phyloP scores from a whole-genome alignment of 2,113 vertebrate species.

The Limnothrissa miodon region DNA sequence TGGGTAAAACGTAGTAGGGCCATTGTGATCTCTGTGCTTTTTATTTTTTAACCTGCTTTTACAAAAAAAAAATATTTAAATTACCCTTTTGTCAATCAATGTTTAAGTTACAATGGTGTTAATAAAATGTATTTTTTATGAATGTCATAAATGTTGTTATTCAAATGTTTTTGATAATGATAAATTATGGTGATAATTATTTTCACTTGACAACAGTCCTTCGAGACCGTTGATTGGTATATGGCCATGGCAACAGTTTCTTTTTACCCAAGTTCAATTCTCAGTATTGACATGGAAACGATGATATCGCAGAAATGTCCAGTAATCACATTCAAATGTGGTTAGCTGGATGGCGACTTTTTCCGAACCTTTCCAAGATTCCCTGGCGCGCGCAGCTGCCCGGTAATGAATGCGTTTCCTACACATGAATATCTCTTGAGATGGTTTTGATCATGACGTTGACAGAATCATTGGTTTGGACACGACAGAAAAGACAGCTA shows the following conservation, averaged over 20 bases:
- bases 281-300: slow-evolving; percentile 15
- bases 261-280: neutral
- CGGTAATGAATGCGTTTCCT: neutral
- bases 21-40: neutral
- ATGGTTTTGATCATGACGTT: slow-evolving; percentile 2
- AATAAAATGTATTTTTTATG: neutral
- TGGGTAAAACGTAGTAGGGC: neutral
- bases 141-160: neutral
- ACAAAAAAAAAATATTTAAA: neutral
- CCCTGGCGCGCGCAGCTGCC: neutral
- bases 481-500: neutral
- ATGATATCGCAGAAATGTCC: slow-evolving; percentile 7
- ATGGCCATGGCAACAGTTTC: neutral
- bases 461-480: slow-evolving; percentile 15
- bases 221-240: neutral
- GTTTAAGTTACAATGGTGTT: neutral
- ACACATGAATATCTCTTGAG: neutral
- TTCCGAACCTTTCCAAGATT: neutral
- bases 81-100: neutral
- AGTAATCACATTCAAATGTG: neutral
- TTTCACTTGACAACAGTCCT: neutral
- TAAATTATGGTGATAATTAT: neutral
- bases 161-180: neutral
- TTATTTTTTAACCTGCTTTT: neutral
- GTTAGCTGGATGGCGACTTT: neutral